These are phyloP conservation scores for Ennomos erosarius DNA, from an alignment of 2,888 invertebrate genomes.

Conservation along the genomic window DNA sequence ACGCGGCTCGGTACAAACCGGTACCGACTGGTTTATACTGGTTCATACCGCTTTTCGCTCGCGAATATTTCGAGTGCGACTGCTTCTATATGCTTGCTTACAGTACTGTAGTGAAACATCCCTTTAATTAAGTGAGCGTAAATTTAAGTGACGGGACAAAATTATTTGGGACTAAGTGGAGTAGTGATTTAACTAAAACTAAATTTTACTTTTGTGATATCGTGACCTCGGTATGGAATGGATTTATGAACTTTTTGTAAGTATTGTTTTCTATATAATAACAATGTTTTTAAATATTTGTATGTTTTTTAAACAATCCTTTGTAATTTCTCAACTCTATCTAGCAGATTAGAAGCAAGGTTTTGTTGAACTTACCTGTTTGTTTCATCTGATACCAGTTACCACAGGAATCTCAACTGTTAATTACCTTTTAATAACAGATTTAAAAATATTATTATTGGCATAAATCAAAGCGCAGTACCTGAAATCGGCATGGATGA, in stretches of 20 bases:
- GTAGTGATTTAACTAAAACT: constrained; percentile 18
- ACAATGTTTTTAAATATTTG: too few relatives aligned
- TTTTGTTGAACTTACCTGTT: too few relatives aligned
- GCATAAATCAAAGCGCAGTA: too few relatives aligned
- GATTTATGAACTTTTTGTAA: constrained; percentile 25
- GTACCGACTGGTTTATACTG: constrained; percentile 39
- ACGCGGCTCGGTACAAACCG: constrained; percentile 58
- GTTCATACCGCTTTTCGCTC: constrained; percentile 32
- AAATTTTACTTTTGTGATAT: constrained; percentile 27
- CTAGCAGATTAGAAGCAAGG: too few relatives aligned
- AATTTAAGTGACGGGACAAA: constrained; percentile 21
- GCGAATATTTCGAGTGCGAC: constrained; percentile 15
- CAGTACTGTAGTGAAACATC: constrained; percentile 36
- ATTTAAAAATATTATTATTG: too few relatives aligned
- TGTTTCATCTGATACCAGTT: too few relatives aligned
- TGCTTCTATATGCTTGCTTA: constrained; percentile 21
- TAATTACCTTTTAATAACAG: too few relatives aligned
- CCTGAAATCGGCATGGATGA: too few relatives aligned
- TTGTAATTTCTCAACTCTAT: too few relatives aligned
- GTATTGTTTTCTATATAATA: constrained; percentile 4
- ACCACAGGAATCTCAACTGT: too few relatives aligned
- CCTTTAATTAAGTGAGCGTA: constrained; percentile 25
- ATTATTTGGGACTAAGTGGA: constrained; percentile 21
- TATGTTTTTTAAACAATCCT: too few relatives aligned
- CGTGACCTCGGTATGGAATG: constrained; percentile 21